Evolutionary conservation across 2,797 vertebrate genomes (phyloP).

Genomic region (Benthosema pterotum): DNA sequence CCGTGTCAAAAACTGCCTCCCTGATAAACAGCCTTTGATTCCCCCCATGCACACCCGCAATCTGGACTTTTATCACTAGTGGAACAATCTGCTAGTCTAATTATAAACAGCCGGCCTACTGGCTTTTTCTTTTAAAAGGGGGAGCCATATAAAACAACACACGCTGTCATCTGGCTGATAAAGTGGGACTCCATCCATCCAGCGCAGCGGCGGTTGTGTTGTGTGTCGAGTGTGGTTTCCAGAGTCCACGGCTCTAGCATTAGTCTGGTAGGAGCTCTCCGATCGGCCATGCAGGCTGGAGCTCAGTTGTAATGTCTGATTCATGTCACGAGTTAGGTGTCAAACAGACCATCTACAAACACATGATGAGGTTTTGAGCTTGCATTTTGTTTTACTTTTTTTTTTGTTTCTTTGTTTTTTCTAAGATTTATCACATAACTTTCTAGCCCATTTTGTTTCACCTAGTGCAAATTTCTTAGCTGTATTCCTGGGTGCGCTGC

Average conservation of each 20-base stretch:
- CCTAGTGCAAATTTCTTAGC: no score
- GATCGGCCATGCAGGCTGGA: neutral
- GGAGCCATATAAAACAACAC: neutral
- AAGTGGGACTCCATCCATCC: neutral
- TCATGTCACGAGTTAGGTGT: no score
- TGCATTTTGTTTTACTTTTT: no score
- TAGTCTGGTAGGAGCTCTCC: conserved; percentile 8
- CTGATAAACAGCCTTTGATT: conserved; percentile 1
- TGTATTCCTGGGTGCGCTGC: no score
- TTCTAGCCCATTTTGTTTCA: no score
- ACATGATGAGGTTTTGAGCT: no score
- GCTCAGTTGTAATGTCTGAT: no score
- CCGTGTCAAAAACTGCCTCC: conserved; percentile 1
- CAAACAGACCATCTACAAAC: no score
- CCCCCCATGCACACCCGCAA: conserved; percentile 5
- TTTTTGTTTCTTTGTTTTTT: no score
- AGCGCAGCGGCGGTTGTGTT: conserved; percentile 3
- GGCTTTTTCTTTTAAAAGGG: neutral
- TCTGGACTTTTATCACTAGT: neutral
- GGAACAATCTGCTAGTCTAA: neutral
- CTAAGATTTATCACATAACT: no score
- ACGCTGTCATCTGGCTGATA: conserved; percentile 11
- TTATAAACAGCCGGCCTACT: conserved; percentile 5
- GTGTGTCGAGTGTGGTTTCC: conserved; percentile 3
- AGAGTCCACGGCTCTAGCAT: neutral